Evolutionary conservation across 2,888 invertebrate genomes (phyloP).

Genomic region (Caenorhabditis sulstoni): DNA sequence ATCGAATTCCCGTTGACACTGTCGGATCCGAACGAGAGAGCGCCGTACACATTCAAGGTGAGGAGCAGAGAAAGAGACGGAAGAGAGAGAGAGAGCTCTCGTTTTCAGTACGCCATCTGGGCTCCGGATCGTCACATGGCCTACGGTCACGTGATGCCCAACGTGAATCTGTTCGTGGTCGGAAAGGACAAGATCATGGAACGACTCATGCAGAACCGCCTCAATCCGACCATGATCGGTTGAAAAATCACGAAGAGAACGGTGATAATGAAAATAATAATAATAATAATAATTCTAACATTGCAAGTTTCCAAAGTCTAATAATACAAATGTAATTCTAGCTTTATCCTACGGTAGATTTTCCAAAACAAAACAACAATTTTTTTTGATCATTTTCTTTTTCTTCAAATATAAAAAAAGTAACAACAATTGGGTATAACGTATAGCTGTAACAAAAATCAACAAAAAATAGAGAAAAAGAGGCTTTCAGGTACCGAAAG

Average conservation of each 20-base stretch:
- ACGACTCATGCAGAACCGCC: conserved; percentile 66
- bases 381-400: no score
- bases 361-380: not conserved
- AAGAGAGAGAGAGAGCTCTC: no score
- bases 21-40: conserved; percentile 74
- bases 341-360: not conserved
- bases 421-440: conserved; percentile 2
- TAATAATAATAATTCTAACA: conserved; percentile 1
- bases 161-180: conserved; percentile 66
- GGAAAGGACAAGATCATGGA: conserved; percentile 70
- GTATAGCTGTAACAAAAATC: conserved; percentile 23
- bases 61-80: no score
- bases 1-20: conserved; percentile 75
- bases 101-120: conserved; percentile 43
- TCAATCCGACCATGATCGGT: conserved; percentile 73
- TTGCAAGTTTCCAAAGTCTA: conserved; percentile 1
- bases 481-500: no score
- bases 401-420: not conserved
- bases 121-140: conserved; percentile 59
- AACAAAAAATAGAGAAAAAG: no score
- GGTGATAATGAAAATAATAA: conserved; percentile 9
- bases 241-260: conserved; percentile 19
- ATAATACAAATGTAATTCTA: conserved; percentile 17
- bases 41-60: conserved; percentile 70
- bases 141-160: conserved; percentile 71